Conservation (phyloP, 2,113 vertebrate genomes). For the Pterocles gutturalis region DNA sequence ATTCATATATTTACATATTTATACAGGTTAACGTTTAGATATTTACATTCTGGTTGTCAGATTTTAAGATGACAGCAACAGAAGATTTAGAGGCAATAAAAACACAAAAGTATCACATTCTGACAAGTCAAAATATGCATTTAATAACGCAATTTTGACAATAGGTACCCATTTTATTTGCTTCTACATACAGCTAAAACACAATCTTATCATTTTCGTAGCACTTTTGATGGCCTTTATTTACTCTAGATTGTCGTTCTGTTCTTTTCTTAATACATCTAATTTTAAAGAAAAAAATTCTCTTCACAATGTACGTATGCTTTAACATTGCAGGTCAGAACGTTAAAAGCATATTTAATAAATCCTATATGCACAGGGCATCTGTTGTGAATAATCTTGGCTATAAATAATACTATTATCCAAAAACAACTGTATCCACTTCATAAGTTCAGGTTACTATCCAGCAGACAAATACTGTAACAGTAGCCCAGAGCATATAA, state of each 20-base stretch:
- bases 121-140: constrained; percentile 34
- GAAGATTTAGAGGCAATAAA: constrained; percentile 22
- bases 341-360: constrained; percentile 41
- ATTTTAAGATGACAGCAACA: constrained; percentile 23
- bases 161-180: neutral
- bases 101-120: neutral
- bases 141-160: constrained; percentile 27
- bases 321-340: neutral
- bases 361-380: constrained; percentile 17
- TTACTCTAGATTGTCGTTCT: constrained; percentile 8
- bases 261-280: constrained; percentile 8
- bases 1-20: neutral
- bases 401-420: constrained; percentile 52
- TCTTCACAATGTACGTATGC: neutral
- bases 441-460: constrained; percentile 44
- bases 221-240: neutral
- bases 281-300: neutral
- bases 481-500: constrained; percentile 54
- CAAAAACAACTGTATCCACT: constrained; percentile 59
- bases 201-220: neutral
- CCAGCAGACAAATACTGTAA: constrained; percentile 57
- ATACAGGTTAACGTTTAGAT: neutral
- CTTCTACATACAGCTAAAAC: constrained; percentile 30
- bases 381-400: constrained; percentile 40
- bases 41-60: neutral